Percentiles rank a stretch among this genome's conserved stretches.
Evolutionary conservation across 1,140 invertebrate species (phyloP).

Genomic region (Drosophila subobscura): DNA sequence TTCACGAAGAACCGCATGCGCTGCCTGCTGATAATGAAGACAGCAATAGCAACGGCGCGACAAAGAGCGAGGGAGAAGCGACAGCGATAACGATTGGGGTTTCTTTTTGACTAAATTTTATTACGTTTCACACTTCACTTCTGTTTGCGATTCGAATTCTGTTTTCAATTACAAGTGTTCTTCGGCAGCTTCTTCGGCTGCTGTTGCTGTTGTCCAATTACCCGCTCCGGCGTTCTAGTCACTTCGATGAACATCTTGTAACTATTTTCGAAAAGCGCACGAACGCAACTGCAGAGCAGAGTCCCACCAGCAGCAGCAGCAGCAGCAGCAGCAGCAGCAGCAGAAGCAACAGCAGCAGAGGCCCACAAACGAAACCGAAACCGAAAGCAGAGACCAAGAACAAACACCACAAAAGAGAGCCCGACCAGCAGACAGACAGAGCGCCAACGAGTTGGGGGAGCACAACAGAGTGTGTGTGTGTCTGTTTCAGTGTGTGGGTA

Average conservation of each 20-base stretch:
- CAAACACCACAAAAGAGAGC: conserved; percentile 34
- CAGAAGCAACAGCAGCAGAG: conserved; percentile 33
- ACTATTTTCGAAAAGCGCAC: conserved; percentile 83
- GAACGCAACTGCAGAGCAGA: conserved; percentile 81
- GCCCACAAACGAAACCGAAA: conserved; percentile 63
- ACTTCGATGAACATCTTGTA: conserved; percentile 83
- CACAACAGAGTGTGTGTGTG: conserved; percentile 1
- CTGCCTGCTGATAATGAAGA: no score
- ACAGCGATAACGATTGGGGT: no score
- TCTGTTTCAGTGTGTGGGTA: no score
- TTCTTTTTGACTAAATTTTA: conserved; percentile 19
- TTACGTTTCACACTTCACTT: conserved; percentile 27
- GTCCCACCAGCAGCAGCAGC: conserved; percentile 38
- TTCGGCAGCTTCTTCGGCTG: conserved; percentile 56
- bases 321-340: conserved; percentile 35
- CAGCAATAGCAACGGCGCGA: background rate
- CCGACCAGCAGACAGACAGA: conserved; percentile 24
- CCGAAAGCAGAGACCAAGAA: conserved; percentile 54
- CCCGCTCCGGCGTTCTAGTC: conserved; percentile 82
- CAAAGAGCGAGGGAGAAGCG: background rate
- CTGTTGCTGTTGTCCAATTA: conserved; percentile 58
- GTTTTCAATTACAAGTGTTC: conserved; percentile 40
- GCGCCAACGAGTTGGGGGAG: conserved; percentile 38
- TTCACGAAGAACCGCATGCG: no score
- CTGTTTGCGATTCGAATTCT: conserved; percentile 22